These are phyloP conservation scores for Ceyx cyanopectus DNA, from an alignment of 2,113 vertebrate species.

Conservation along the genomic window DNA sequence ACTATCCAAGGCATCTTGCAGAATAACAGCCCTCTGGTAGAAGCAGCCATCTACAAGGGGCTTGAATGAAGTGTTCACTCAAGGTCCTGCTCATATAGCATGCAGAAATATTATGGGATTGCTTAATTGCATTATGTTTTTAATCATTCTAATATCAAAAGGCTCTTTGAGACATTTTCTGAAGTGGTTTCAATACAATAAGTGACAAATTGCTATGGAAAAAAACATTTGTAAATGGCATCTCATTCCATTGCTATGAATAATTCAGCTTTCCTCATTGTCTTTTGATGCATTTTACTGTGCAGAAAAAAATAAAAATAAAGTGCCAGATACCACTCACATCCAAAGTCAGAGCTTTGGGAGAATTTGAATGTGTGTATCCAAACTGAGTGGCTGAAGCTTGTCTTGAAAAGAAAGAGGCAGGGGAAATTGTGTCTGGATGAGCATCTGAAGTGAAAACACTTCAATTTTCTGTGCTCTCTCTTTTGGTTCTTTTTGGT, in stretches of 20 bases:
- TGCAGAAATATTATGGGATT: constrained; percentile 41
- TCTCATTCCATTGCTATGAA: constrained; percentile 43
- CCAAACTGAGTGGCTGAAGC: not conserved
- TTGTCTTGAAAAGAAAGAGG: not conserved
- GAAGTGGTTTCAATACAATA: constrained; percentile 68
- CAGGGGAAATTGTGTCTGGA: not conserved
- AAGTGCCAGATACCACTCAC: not conserved
- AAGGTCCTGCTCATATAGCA: not conserved
- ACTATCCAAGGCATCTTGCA: constrained; percentile 3
- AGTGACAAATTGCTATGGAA: constrained; percentile 58
- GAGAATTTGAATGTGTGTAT: not conserved
- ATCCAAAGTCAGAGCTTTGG: not conserved
- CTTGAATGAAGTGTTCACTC: constrained; percentile 21
- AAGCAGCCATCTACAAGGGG: not conserved
- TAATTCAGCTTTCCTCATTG: constrained; percentile 42
- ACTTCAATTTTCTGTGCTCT: not conserved
- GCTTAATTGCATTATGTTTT: constrained; percentile 46
- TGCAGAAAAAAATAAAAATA: not conserved
- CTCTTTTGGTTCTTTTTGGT: not conserved
- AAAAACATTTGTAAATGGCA: constrained; percentile 46
- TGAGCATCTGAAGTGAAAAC: not conserved
- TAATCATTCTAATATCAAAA: constrained; percentile 61
- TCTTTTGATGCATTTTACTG: constrained; percentile 22
- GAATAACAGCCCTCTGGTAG: not conserved
- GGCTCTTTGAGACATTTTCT: constrained; percentile 37